A percentile compares a stretch with the other conserved stretches of the same genome.
phyloP scores from a whole-genome alignment of 2,888 invertebrate genomes.

The Leptopilina drosophilae region DNA sequence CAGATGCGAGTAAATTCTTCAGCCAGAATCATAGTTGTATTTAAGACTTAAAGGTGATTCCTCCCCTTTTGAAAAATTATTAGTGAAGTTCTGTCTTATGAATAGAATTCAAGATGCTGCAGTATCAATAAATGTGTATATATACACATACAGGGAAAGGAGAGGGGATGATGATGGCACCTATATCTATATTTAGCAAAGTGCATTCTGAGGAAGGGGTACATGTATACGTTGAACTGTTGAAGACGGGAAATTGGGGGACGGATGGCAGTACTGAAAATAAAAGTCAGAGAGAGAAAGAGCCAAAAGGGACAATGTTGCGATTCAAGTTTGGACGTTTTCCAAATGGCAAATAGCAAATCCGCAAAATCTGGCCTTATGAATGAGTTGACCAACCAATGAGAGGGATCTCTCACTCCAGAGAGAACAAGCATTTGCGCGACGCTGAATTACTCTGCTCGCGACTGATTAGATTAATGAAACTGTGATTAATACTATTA shows the following conservation, averaged over 20 bases:
- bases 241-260: constrained; percentile 42
- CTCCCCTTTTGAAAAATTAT: constrained; percentile 5
- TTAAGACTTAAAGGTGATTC: constrained; percentile 14
- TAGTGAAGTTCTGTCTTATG: background rate
- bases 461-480: constrained; percentile 41
- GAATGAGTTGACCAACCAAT: constrained; percentile 64
- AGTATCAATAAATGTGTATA: constrained; percentile 1
- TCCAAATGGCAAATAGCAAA: constrained; percentile 66
- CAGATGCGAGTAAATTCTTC: background rate
- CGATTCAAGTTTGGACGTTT: constrained; percentile 67
- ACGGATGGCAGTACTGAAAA: background rate
- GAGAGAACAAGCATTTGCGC: constrained; percentile 3
- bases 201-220: constrained; percentile 46
- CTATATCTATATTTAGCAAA: constrained; percentile 47
- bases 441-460: constrained; percentile 30
- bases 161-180: constrained; percentile 22
- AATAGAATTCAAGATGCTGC: constrained; percentile 14
- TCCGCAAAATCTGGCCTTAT: constrained; percentile 59
- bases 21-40: background rate
- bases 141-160: background rate
- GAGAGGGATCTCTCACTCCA: constrained; percentile 41
- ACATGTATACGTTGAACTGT: background rate
- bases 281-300: background rate
- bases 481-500: constrained; percentile 38
- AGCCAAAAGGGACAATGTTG: constrained; percentile 65